Percentiles rank a stretch among this genome's conserved stretches.
phyloP scores from a whole-genome alignment of 2,797 vertebrate genomes.

The Gallirallus australis region DNA sequence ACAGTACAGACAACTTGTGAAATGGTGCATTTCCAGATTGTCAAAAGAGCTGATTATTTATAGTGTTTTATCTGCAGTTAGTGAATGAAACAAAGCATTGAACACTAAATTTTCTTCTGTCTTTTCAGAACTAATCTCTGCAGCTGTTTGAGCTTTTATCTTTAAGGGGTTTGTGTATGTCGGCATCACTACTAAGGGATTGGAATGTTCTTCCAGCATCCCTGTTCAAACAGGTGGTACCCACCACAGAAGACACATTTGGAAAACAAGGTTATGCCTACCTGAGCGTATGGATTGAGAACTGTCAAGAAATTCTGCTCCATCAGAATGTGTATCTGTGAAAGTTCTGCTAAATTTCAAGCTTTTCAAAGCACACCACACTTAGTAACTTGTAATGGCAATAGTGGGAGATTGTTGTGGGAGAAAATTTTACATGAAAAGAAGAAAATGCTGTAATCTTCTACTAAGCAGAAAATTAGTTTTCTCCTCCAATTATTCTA shows the following conservation, averaged over 20 bases:
- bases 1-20: background rate
- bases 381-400: background rate
- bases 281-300: background rate
- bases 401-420: background rate
- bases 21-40: background rate
- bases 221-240: background rate
- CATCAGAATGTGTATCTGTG: background rate
- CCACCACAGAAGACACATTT: background rate
- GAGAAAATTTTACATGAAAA: background rate
- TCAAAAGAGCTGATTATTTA: background rate
- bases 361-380: background rate
- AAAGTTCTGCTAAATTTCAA: slow-evolving; percentile 10
- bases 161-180: background rate
- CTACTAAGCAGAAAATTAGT: slow-evolving; percentile 23
- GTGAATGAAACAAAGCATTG: background rate
- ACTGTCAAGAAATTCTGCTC: background rate
- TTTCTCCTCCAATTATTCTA: background rate
- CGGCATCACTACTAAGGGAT: background rate
- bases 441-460: background rate
- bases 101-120: background rate
- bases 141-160: background rate
- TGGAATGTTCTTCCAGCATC: background rate
- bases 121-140: background rate
- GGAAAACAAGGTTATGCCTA: background rate
- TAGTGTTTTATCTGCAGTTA: background rate